These are phyloP conservation scores for Dromaius novaehollandiae DNA, from an alignment of 2,113 vertebrate genomes.

Conservation along the genomic window DNA sequence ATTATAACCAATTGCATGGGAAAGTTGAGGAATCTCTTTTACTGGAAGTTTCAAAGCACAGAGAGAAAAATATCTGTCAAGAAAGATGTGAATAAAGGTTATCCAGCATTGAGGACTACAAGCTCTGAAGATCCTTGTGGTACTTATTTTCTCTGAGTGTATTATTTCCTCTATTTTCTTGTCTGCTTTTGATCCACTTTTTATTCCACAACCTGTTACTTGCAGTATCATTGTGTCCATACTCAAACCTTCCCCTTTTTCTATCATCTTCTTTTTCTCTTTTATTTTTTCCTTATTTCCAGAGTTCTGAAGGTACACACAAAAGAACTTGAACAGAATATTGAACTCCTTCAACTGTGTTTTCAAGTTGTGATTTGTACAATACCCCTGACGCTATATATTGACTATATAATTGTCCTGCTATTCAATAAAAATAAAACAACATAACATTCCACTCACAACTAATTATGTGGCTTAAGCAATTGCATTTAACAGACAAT, in stretches of 20 bases:
- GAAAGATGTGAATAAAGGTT: background rate
- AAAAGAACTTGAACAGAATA: background rate
- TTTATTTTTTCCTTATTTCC: background rate
- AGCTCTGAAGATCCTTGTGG: background rate
- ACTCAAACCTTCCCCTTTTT: background rate
- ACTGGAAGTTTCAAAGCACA: background rate
- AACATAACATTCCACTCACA: background rate
- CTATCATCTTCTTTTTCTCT: background rate
- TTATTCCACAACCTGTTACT: background rate
- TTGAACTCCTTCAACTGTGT: background rate
- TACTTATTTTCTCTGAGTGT: background rate
- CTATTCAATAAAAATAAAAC: background rate
- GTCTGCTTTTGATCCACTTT: background rate
- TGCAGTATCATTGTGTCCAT: background rate
- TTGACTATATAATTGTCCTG: background rate
- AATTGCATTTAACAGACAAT: background rate
- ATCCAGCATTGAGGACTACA: background rate
- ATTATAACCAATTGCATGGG: background rate
- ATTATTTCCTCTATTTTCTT: background rate
- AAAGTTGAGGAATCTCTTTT: background rate
- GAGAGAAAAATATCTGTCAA: background rate
- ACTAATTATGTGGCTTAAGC: background rate
- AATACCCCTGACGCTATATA: background rate
- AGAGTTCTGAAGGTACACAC: background rate
- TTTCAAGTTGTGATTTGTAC: background rate